Evolutionary conservation across 1,140 invertebrate species (phyloP).

Genomic region (Tetramorium parvispinum): DNA sequence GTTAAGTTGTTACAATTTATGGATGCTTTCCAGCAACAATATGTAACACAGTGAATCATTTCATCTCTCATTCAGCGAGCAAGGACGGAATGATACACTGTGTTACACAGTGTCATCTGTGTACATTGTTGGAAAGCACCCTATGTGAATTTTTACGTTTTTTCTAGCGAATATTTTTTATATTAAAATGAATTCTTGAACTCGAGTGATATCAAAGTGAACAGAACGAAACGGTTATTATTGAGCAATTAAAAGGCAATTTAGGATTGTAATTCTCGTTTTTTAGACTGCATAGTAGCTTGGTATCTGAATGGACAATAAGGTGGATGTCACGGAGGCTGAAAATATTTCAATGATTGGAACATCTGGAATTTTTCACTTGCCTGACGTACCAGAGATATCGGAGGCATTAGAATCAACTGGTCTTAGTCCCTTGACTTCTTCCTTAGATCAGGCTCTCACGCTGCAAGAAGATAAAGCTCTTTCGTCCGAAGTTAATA

Average conservation of each 20-base stretch:
- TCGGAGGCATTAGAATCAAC: constrained; percentile 82
- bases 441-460: constrained; percentile 82
- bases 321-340: constrained; percentile 77
- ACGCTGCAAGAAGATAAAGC: constrained; percentile 81
- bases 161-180: too few species aligned
- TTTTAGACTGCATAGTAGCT: constrained; percentile 48
- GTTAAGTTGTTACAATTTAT: too few species aligned
- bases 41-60: too few species aligned
- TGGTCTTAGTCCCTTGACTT: constrained; percentile 82
- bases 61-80: too few species aligned
- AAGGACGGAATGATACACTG: too few species aligned
- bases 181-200: not conserved
- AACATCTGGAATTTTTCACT: constrained; percentile 78
- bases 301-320: constrained; percentile 83
- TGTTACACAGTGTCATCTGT: too few species aligned
- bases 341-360: constrained; percentile 83
- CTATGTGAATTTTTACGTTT: not conserved
- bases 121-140: too few species aligned
- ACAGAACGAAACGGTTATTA: too few species aligned
- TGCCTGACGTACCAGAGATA: constrained; percentile 78
- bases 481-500: constrained; percentile 78
- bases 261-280: constrained; percentile 21
- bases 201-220: too few species aligned
- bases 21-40: too few species aligned
- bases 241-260: not conserved